Conservation (phyloP, 2,797 vertebrate species). For the Ptychadena robeensis region DNA sequence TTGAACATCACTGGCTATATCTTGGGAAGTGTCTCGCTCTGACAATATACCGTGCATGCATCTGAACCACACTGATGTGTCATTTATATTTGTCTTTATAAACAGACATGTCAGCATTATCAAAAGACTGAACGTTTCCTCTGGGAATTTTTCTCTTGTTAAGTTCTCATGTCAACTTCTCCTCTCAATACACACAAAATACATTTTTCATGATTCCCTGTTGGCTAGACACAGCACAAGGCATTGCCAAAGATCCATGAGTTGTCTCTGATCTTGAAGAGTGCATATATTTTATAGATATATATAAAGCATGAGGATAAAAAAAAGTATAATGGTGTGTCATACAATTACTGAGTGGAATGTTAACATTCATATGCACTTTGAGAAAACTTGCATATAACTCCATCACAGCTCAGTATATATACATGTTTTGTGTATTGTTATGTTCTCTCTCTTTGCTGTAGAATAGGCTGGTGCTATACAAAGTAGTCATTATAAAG, state of each 20-base stretch:
- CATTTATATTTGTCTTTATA: not conserved
- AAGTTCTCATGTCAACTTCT: not conserved
- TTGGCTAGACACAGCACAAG: not conserved
- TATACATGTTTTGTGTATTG: no score
- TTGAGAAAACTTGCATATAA: no score
- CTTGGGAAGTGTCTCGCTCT: not conserved
- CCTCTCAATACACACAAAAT: not conserved
- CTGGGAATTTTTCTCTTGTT: not conserved
- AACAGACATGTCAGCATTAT: slow-evolving; percentile 4
- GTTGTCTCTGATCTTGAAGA: not conserved
- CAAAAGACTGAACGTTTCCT: not conserved
- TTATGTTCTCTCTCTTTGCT: not conserved
- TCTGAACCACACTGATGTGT: not conserved
- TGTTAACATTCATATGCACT: no score
- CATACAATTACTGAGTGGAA: not conserved
- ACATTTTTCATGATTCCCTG: not conserved
- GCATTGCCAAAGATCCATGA: not conserved
- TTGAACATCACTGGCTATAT: not conserved
- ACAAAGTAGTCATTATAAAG: not conserved
- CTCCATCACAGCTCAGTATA: not conserved
- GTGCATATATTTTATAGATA: not conserved
- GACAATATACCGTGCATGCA: slow-evolving; percentile 11
- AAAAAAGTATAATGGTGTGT: not conserved
- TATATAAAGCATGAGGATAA: not conserved
- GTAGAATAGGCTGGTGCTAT: not conserved